Evolutionary conservation across 1,140 invertebrate species (phyloP).

Genomic region (Brachionus angularis): DNA sequence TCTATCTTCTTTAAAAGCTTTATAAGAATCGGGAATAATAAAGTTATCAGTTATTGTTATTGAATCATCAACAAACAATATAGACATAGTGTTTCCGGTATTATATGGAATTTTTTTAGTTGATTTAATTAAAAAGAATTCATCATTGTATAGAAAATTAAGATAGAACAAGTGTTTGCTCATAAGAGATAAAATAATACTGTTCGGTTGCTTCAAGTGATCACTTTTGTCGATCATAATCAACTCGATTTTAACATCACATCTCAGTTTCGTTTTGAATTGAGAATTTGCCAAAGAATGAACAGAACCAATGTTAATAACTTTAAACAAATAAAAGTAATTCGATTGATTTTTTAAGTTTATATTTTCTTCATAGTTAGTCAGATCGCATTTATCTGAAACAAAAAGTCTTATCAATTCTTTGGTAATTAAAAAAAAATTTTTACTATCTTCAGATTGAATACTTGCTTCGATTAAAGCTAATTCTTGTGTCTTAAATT

Average conservation of each 20-base stretch:
- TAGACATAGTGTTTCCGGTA: too few relatives aligned
- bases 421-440: conserved; percentile 21
- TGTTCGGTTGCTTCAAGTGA: neutral
- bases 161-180: conserved; percentile 10
- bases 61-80: conserved; percentile 1
- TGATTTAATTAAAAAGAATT: neutral
- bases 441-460: neutral
- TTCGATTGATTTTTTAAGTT: neutral
- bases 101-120: neutral
- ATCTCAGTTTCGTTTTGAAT: conserved; percentile 22
- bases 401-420: neutral
- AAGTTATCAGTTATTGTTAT: conserved; percentile 8
- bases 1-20: neutral
- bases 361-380: neutral
- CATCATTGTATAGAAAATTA: neutral
- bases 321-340: neutral
- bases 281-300: conserved; percentile 31
- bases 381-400: neutral
- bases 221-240: neutral
- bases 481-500: neutral
- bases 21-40: neutral
- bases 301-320: neutral
- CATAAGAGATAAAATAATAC: neutral
- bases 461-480: neutral
- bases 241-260: neutral